phyloP scores from a whole-genome alignment of 2,888 invertebrate species.

The Folsomia manolachei region DNA sequence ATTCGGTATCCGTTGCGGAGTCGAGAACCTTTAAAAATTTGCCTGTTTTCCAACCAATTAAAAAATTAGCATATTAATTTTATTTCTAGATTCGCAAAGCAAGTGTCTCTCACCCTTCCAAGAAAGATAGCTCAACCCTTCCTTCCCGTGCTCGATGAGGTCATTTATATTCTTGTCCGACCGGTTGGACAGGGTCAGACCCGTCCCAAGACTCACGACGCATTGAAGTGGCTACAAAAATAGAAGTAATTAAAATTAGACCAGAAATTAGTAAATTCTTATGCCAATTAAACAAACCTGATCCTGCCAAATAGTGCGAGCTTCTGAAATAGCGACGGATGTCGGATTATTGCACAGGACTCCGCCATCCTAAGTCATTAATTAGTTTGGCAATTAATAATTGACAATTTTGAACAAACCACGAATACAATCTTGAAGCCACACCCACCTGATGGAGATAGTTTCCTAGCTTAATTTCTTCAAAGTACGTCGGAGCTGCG shows the following conservation, averaged over 20 bases:
- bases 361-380: conserved; percentile 66
- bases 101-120: conserved; percentile 26
- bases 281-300: too few relatives aligned
- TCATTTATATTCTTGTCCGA: conserved; percentile 35
- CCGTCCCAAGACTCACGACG: conserved; percentile 80
- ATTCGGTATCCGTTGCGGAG: conserved; percentile 83
- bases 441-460: conserved; percentile 65
- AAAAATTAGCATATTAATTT: conserved; percentile 5
- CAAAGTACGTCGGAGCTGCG: conserved; percentile 88
- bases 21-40: conserved; percentile 78
- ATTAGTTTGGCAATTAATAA: neutral
- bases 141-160: conserved; percentile 24
- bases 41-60: conserved; percentile 65
- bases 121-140: conserved; percentile 27
- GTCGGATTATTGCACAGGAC: conserved; percentile 85
- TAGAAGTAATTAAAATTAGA: conserved; percentile 54
- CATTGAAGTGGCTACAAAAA: conserved; percentile 63
- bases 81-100: neutral
- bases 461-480: conserved; percentile 70
- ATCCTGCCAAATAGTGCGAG: conserved; percentile 73
- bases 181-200: conserved; percentile 39
- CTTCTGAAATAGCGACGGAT: conserved; percentile 83
- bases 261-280: too few relatives aligned
- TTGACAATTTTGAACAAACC: conserved; percentile 1
- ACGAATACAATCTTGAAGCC: conserved; percentile 9